Base-by-base conservation (phyloP, 2,797 vertebrate genomes). In the Odontamblyopus lacepedii region DNA sequence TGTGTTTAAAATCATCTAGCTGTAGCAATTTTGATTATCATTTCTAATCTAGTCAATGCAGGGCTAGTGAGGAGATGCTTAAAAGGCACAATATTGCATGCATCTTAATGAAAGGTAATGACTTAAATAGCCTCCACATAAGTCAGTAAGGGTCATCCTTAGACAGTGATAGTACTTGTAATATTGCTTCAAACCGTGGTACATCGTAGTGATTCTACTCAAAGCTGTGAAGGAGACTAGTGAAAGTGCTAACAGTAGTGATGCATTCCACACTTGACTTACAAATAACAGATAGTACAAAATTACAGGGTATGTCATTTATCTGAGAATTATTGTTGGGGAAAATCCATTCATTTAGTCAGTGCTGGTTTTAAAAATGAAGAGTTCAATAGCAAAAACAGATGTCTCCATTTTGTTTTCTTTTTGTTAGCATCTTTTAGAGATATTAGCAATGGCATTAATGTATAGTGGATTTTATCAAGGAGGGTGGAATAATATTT, bases 81-180 rank as follows among this genome's bases (percentile, higher is more conserved):
- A 73, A 75, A 91, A 92, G 90, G 91, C 91, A 92, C 91, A 85
- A 83, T 84, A 75, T 80, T 79, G 85, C 89, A 92, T 90, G 86
- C 87, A 80, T 91, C 75, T 83, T 75, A 75, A 63, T 81, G 78
- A 77, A 75, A 82, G 53, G 64, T 76, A 76, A 85, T 59, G 23
- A 78, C 62, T 77, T 60, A 18, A 69, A 63, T 68, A 51, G 62
- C 60, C 27, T 71, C 15, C 72, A 72, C 72, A 56, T 65, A 62
- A 74, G 64, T 55, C 13, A 44, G 63, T 59, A 38, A 75, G 70
- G 44, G 26, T 15, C 41, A 32, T 72, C 26, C 56, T 69, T 73
- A 63, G 50, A 74, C 57, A 18, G 66, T 69, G 77, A 30, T 75
- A 79, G 53, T 66, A 73, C 64, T 70, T 23, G 67, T 73, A 66